phyloP scores from a whole-genome alignment of 2,888 invertebrate species.

The Morinoia aosen region DNA sequence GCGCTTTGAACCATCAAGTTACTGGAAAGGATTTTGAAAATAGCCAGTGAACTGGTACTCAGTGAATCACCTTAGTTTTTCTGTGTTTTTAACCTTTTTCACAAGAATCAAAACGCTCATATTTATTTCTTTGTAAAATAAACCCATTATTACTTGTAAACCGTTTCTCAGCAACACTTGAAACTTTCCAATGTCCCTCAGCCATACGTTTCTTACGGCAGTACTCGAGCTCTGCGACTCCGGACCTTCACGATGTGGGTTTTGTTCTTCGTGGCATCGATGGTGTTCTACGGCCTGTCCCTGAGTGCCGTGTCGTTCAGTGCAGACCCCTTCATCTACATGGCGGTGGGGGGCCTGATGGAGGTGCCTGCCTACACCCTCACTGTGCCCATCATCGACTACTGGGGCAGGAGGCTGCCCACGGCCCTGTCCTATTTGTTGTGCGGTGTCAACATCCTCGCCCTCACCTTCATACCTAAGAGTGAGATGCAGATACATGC shows the following conservation, averaged over 20 bases:
- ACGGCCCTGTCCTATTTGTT: slow-evolving; percentile 55
- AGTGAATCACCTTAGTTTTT: too few species aligned
- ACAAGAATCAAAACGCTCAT: too few species aligned
- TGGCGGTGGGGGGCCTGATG: slow-evolving; percentile 59
- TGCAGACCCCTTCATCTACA: slow-evolving; percentile 60
- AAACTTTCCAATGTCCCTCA: neutral
- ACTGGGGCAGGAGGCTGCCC: slow-evolving; percentile 59
- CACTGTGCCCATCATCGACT: slow-evolving; percentile 58
- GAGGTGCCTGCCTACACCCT: slow-evolving; percentile 64
- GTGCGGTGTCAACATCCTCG: slow-evolving; percentile 58
- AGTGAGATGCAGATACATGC: slow-evolving; percentile 30
- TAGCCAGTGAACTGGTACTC: too few species aligned
- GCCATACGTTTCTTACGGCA: neutral
- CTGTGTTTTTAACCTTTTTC: too few species aligned
- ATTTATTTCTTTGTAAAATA: neutral
- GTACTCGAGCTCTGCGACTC: slow-evolving; percentile 57
- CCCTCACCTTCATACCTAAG: slow-evolving; percentile 58
- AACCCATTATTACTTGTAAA: neutral
- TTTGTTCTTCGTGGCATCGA: slow-evolving; percentile 59
- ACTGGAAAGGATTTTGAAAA: too few species aligned
- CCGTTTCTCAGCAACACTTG: neutral
- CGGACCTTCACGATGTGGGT: slow-evolving; percentile 57
- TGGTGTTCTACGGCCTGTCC: slow-evolving; percentile 62
- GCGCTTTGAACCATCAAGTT: too few species aligned
- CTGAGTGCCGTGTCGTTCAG: slow-evolving; percentile 62